phyloP scores from a whole-genome alignment of 2,797 vertebrate species.

The Chiropotes sagulatus region DNA sequence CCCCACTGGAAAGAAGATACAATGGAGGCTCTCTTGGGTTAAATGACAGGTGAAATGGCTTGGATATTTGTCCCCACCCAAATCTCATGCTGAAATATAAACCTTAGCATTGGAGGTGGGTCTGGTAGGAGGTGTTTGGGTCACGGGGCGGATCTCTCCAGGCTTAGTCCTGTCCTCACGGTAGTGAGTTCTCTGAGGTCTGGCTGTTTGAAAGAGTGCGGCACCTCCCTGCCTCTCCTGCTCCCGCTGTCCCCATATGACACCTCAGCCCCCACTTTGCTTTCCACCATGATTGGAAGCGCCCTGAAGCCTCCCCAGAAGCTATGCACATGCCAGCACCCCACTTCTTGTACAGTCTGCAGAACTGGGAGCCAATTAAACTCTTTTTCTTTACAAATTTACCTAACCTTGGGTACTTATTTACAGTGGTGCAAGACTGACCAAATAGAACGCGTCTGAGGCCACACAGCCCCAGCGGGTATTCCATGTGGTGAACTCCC shows the following conservation, averaged over 20 bases:
- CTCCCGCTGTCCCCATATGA: background rate
- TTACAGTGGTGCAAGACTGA: background rate
- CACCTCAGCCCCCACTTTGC: background rate
- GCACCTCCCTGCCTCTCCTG: background rate
- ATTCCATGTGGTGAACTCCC: no score
- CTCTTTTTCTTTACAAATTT: background rate
- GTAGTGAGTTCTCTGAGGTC: background rate
- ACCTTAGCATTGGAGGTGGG: background rate
- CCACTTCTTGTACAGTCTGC: background rate
- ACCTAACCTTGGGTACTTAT: background rate
- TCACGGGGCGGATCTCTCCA: background rate
- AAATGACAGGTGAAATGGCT: background rate
- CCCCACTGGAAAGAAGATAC: background rate
- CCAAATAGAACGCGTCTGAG: background rate
- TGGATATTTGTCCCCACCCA: background rate
- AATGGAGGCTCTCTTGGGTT: background rate
- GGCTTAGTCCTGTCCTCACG: background rate
- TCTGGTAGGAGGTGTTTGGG: background rate
- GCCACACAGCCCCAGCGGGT: background rate
- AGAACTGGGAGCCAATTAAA: background rate
- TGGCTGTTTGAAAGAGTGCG: background rate
- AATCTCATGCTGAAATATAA: background rate
- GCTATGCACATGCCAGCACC: background rate
- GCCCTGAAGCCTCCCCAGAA: background rate
- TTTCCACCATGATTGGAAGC: background rate